Percentiles rank a stretch among this genome's conserved stretches.
These are phyloP conservation scores for Dasypus novemcinctus DNA, from an alignment of 2,113 vertebrate genomes.

Conservation along the genomic window DNA sequence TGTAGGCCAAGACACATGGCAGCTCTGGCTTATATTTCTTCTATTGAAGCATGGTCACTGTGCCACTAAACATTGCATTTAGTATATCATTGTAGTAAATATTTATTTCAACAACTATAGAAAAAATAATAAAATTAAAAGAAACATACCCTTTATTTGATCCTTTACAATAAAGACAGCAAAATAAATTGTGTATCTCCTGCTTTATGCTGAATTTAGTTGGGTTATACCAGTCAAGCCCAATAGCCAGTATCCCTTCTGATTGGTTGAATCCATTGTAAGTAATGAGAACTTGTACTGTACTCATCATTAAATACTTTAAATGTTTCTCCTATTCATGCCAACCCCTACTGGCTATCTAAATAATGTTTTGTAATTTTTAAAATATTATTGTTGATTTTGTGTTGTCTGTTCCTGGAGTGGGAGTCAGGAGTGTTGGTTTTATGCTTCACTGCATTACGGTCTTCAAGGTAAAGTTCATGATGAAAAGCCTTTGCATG, in stretches of 20 bases:
- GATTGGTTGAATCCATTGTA: not conserved
- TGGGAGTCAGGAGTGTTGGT: accelerated
- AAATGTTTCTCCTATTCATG: not conserved
- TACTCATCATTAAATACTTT: not conserved
- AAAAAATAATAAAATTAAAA: not conserved
- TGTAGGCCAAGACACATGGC: conserved; percentile 21
- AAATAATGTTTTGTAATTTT: not conserved
- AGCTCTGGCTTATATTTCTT: conserved; percentile 47
- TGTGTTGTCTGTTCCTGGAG: not conserved
- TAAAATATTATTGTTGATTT: not conserved
- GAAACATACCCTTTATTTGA: not conserved
- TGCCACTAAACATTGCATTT: conserved; percentile 33
- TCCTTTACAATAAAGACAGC: not conserved
- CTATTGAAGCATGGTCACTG: conserved; percentile 10
- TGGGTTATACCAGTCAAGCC: not conserved
- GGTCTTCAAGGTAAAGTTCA: not conserved
- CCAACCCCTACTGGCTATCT: not conserved
- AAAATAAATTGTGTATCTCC: not conserved
- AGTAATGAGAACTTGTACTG: not conserved
- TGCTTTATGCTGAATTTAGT: not conserved
- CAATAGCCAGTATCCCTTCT: not conserved
- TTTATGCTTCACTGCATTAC: not conserved
- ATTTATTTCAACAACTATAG: not conserved
- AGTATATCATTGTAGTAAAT: not conserved
- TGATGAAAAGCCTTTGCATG: not conserved